These are phyloP conservation scores for Sminthurinus signatus DNA, from an alignment of 1,140 invertebrate species.

Conservation along the genomic window DNA sequence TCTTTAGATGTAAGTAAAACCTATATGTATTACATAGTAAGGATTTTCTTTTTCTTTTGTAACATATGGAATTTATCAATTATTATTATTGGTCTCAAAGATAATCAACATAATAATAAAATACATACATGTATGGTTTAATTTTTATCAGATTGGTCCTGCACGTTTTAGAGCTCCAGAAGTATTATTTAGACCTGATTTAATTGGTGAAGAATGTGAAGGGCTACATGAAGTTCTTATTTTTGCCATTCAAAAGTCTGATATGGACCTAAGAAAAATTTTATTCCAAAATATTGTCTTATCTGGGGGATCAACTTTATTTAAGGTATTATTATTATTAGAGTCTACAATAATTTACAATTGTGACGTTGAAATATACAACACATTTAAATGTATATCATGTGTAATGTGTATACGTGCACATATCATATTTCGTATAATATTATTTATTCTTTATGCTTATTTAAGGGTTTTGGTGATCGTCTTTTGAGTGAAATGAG, in stretches of 20 bases:
- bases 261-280: slow-evolving; percentile 73
- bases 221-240: slow-evolving; percentile 78
- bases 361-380: no score
- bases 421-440: no score
- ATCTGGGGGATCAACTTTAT: no score
- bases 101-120: slow-evolving; percentile 51
- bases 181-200: slow-evolving; percentile 74
- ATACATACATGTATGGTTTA: slow-evolving; percentile 56
- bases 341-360: no score
- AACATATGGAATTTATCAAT: slow-evolving; percentile 57
- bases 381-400: no score
- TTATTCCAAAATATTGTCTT: no score
- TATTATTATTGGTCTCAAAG: no score
- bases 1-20: no score
- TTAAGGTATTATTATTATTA: slow-evolving; percentile 59
- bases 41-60: no score
- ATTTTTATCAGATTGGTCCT: slow-evolving; percentile 84
- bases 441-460: slow-evolving; percentile 54
- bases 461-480: slow-evolving; percentile 86
- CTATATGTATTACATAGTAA: no score
- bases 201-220: slow-evolving; percentile 73
- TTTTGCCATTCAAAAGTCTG: slow-evolving; percentile 86
- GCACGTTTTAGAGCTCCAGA: slow-evolving; percentile 81
- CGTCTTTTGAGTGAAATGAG: slow-evolving; percentile 73
- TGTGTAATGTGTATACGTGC: no score